A percentile compares a stretch with the other conserved stretches of the same genome.
Conservation (phyloP, 2,797 vertebrate species). For the Notolabrus celidotus region DNA sequence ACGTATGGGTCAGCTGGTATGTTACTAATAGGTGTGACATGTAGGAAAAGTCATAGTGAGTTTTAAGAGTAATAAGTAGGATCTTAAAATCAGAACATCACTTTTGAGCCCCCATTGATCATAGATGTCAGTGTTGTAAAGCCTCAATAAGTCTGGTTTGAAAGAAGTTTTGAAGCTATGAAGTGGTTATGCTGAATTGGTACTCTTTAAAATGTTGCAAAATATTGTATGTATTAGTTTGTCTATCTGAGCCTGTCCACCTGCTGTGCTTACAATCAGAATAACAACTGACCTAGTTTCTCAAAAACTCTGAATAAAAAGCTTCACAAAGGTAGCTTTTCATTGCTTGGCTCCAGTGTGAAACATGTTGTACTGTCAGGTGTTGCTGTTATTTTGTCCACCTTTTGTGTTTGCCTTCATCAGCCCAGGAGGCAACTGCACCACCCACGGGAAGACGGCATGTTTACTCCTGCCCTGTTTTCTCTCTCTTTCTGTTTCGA, state of each 20-base stretch:
- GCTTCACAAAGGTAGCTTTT: not conserved
- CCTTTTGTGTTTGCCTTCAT: conserved; percentile 6
- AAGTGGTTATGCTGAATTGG: not conserved
- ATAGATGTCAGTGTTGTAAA: not conserved
- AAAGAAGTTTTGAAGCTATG: not conserved
- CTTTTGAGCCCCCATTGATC: not conserved
- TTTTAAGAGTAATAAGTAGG: too few species aligned
- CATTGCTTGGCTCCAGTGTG: not conserved
- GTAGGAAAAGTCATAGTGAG: too few species aligned
- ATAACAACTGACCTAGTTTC: conserved; percentile 1
- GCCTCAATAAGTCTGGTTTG: not conserved
- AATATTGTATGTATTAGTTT: too few species aligned
- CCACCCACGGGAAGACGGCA: conserved; percentile 1
- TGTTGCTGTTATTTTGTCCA: conserved; percentile 32
- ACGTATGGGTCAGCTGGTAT: too few species aligned
- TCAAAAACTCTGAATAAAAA: not conserved
- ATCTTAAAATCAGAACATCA: too few species aligned
- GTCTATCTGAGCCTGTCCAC: not conserved
- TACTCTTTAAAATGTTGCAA: not conserved
- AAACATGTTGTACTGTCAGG: conserved; percentile 10
- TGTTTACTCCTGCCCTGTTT: conserved; percentile 30
- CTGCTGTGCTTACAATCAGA: not conserved
- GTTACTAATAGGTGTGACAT: too few species aligned
- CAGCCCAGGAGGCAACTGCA: conserved; percentile 1
- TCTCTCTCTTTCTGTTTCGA: conserved; percentile 11